Conservation (phyloP, 2,888 invertebrate species). For the Eupithecia pulchellata region DNA sequence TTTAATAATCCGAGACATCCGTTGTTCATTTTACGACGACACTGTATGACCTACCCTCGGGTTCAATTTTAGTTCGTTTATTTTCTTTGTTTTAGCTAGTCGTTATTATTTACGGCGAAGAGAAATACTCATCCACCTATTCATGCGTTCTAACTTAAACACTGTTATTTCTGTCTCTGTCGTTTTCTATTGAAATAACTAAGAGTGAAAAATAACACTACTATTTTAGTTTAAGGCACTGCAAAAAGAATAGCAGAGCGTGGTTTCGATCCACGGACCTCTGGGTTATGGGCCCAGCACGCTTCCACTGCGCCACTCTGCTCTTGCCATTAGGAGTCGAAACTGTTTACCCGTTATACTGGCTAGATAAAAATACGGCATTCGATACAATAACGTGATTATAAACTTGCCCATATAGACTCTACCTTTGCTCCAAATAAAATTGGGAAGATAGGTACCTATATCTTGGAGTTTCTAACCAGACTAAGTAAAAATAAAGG, state of each 20-base stretch:
- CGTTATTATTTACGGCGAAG: background rate
- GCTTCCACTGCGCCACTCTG: conserved; percentile 94
- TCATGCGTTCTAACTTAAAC: no score
- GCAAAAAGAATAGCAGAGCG: conserved; percentile 86
- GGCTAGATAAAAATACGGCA: background rate
- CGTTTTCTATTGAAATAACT: no score
- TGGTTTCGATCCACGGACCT: conserved; percentile 96
- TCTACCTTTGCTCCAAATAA: background rate
- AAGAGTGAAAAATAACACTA: no score
- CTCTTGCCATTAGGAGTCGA: conserved; percentile 58
- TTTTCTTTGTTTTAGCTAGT: background rate
- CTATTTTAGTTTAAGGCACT: no score
- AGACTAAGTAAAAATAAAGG: background rate
- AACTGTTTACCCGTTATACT: background rate
- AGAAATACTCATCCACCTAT: no score
- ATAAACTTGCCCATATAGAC: background rate
- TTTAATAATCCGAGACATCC: conserved; percentile 52
- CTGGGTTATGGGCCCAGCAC: conserved; percentile 95
- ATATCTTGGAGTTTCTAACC: background rate
- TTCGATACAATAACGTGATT: background rate
- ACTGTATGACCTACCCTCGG: background rate
- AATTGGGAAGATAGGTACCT: background rate
- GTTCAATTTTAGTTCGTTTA: background rate
- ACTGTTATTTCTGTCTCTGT: no score
- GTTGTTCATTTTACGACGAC: conserved; percentile 38